Evolutionary conservation across 2,888 invertebrate species (phyloP).

Genomic region (Ectemnius lituratus): DNA sequence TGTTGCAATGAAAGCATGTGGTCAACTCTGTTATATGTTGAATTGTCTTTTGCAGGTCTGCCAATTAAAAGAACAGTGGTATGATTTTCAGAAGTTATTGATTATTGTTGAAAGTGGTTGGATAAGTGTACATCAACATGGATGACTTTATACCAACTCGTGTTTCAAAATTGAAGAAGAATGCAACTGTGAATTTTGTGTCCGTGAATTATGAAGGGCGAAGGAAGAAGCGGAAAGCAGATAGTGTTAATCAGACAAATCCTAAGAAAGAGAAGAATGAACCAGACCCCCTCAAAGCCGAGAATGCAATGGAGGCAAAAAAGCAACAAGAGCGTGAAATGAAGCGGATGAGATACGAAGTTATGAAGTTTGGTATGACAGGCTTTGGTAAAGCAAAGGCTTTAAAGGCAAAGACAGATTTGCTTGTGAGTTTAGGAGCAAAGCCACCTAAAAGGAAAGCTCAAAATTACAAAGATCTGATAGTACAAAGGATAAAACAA

Average conservation of each 20-base stretch:
- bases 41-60: too few relatives aligned
- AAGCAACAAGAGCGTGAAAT: conserved; percentile 82
- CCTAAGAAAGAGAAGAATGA: neutral
- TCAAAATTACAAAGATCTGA: conserved; percentile 86
- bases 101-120: too few relatives aligned
- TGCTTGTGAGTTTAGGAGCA: conserved; percentile 90
- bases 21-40: too few relatives aligned
- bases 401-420: conserved; percentile 87
- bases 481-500: conserved; percentile 81
- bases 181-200: conserved; percentile 50
- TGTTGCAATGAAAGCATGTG: too few relatives aligned
- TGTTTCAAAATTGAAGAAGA: conserved; percentile 54
- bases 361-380: conserved; percentile 90
- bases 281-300: neutral
- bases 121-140: conserved; percentile 50
- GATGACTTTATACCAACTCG: conserved; percentile 69
- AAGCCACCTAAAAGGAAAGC: conserved; percentile 84
- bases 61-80: too few relatives aligned
- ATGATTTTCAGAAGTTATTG: too few relatives aligned
- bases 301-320: conserved; percentile 58
- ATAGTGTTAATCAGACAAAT: conserved; percentile 4
- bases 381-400: conserved; percentile 82
- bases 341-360: conserved; percentile 88
- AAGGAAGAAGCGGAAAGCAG: conserved; percentile 49
- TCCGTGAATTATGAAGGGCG: conserved; percentile 57